Base-by-base conservation (phyloP, 2,888 invertebrate species). In the Apeira syringaria region DNA sequence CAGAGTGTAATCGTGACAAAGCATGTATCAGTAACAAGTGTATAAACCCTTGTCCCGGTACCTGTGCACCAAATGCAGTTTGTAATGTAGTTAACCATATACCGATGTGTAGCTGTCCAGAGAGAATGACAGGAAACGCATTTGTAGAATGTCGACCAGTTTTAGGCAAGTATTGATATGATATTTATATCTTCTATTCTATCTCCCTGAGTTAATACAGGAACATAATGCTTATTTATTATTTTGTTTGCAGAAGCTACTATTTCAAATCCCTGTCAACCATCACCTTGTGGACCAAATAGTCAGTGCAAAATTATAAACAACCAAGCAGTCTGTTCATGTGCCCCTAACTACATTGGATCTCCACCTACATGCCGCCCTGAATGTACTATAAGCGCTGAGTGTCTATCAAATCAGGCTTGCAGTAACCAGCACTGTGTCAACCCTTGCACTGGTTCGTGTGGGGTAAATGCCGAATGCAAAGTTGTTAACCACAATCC, bases 401-500 rank as follows among this genome's bases (percentile, higher is more conserved):
- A 95, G 58, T 96, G 96, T 73, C 80, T 93, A 0, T 82, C 92
- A n/a, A 92, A 92, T 59, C 91, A 91, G 70, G 95, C 95, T 3
- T 95, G 95, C 57, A 90, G 92, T 34, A 93, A 93, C 63, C 93
- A 93, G 61, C 93, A 92, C 56, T 95, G 95, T 66, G 70, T 85
- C 22, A 92, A 95, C 71, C 95, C 95, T n/a, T 95, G 95, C 66
- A 90, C 92, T 5, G 94, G 94, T 46, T 91, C 94, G 12, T 95
- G 94, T 67, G 95, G 94, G 7, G 86, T 92, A 32, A 93, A 92
- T 67, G 93, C 95, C 4, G 88, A 92, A 40, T 96, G 96, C 65
- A 92, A 93, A 80, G 94, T 95, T n/a, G 92, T 94, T 2, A 94
- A 94, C 61, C 95, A 96, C 64, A 92, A 92, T 61, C 94, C 95